Base-by-base conservation (phyloP, 23 tunicate species). In the Aplidium turbinatum region DNA sequence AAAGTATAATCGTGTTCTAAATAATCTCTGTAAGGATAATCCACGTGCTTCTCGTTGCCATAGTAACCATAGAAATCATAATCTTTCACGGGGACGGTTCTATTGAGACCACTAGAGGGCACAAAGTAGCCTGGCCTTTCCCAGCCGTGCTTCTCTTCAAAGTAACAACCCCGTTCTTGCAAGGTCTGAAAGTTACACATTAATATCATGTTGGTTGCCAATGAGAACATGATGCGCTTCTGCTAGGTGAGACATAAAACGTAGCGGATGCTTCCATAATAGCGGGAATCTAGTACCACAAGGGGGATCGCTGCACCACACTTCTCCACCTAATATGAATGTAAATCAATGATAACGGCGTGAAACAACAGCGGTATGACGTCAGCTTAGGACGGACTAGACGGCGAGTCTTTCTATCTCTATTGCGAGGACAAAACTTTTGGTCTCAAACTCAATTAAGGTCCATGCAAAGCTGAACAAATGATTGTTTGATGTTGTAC, bases 1-100 rank as follows among this genome's bases (percentile, higher is more conserved):
- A 38, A 86, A 11, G 85, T 80, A 29, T 77, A 72, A 52, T 86
- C 86, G 16, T 80, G 63, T 35, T 30, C 4, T 16, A 80, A 52
- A 3, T 47, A 55, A 11, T 79, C 81, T 18, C 28, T 5, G 52
- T 86, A 86, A 0, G 57, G 47, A 50, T 86, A 72, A 1, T 48
- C 40, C 0, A 72, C 76, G 68, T 86, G 82, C 39, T 63, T 35
- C 48, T 66, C 23, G 48, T 86, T 31, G 38, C 72, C 94, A 42
- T 86, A 86, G 0, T 30, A 35, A 30, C 94, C 94, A 72, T 79
- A 86, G 63, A 45, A 86, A 69, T 86, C 94, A 36, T 86, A 86
- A 11, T 71, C 76, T 2, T 56, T 35, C 33, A 86, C 78, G 16
- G 72, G 35, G 26, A 86, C 31, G 4, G 0, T 26, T 22, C 5